These are phyloP conservation scores for Alcis repandata DNA, from an alignment of 2,888 invertebrate genomes.

Conservation along the genomic window DNA sequence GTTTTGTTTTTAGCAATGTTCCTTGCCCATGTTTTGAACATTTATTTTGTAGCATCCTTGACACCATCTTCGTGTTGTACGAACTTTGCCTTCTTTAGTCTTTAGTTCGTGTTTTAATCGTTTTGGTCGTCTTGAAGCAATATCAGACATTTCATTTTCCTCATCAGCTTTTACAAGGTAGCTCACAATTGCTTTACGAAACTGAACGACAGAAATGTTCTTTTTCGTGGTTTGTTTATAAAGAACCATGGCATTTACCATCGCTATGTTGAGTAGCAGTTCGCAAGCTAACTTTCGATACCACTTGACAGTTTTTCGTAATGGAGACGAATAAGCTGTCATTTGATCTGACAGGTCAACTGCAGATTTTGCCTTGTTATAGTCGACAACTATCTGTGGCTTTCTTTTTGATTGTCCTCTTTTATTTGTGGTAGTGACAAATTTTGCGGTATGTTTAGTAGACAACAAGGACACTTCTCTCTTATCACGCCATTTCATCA, in stretches of 20 bases:
- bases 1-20: constrained; percentile 53
- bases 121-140: constrained; percentile 1
- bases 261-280: constrained; percentile 54
- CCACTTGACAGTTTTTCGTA: constrained; percentile 60
- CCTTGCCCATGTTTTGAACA: constrained; percentile 50
- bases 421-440: constrained; percentile 14
- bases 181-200: constrained; percentile 21
- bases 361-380: constrained; percentile 13
- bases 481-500: constrained; percentile 38
- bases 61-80: constrained; percentile 52
- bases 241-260: constrained; percentile 45
- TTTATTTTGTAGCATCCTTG: constrained; percentile 52
- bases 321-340: constrained; percentile 48
- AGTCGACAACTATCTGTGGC: constrained; percentile 13
- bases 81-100: constrained; percentile 52
- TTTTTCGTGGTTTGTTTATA: constrained; percentile 13
- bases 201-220: constrained; percentile 25
- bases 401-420: constrained; percentile 14
- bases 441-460: constrained; percentile 34
- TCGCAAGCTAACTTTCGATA: constrained; percentile 58
- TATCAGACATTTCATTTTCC: neutral
- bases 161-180: constrained; percentile 18
- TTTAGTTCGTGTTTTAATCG: constrained; percentile 50
- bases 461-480: constrained; percentile 38
- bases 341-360: constrained; percentile 50